A percentile compares a stretch with the other conserved stretches of the same genome.
phyloP scores from a whole-genome alignment of 2,888 invertebrate species.

The Drosophila silvestris region DNA sequence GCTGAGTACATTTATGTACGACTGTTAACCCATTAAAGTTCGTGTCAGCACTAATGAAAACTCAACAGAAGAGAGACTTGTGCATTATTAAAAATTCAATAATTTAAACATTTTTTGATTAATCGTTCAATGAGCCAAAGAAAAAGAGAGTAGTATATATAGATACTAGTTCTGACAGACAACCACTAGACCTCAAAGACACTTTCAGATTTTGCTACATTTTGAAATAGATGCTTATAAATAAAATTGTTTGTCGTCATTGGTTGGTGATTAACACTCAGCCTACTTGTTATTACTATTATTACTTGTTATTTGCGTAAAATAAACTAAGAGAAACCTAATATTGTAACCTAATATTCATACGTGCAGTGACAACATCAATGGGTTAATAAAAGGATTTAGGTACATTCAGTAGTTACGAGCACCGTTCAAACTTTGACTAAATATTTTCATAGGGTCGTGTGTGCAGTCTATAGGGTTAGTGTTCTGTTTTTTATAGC shows the following conservation, averaged over 20 bases:
- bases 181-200: neutral
- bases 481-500: constrained; percentile 11
- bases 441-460: neutral
- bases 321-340: neutral
- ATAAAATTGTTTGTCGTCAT: neutral
- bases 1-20: constrained; percentile 20
- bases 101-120: constrained; percentile 15
- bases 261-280: neutral
- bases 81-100: neutral
- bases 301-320: neutral
- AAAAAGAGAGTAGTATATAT: neutral
- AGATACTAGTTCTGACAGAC: neutral
- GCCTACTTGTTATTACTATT: neutral
- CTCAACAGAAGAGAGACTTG: constrained; percentile 1
- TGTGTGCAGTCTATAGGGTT: neutral
- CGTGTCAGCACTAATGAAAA: constrained; percentile 35
- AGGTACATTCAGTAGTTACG: neutral
- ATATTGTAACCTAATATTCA: neutral
- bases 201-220: neutral
- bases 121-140: constrained; percentile 1
- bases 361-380: neutral
- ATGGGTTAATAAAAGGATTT: constrained; percentile 29
- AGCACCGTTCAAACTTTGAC: neutral
- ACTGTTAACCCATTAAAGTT: constrained; percentile 51
- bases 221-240: neutral